phyloP scores from a whole-genome alignment of 2,888 invertebrate species.

The Meloe dianella region DNA sequence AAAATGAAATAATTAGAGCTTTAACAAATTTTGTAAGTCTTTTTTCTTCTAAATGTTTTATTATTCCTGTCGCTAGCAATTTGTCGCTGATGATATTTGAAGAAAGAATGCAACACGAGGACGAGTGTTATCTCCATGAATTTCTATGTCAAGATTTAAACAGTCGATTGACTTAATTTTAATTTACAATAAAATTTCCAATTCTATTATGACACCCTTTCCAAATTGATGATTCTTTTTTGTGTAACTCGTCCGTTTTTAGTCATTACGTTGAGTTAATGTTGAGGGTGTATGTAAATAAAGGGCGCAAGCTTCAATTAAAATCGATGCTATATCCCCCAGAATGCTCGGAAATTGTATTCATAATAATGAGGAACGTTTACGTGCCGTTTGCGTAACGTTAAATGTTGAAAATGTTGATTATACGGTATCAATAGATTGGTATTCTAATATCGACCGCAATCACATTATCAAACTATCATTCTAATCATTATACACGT shows the following conservation, averaged over 20 bases:
- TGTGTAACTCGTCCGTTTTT: background rate
- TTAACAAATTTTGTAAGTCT: background rate
- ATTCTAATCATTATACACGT: slow-evolving; percentile 48
- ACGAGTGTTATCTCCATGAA: background rate
- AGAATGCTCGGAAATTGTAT: slow-evolving; percentile 12
- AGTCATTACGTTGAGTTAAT: no score
- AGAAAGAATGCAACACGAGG: background rate
- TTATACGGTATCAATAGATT: slow-evolving; percentile 27
- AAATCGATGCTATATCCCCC: slow-evolving; percentile 10
- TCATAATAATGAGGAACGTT: slow-evolving; percentile 18
- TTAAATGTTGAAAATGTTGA: slow-evolving; percentile 38
- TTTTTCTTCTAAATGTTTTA: background rate
- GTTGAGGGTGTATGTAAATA: background rate
- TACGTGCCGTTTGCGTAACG: slow-evolving; percentile 38
- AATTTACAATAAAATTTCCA: no score
- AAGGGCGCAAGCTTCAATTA: slow-evolving; percentile 10
- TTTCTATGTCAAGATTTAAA: background rate
- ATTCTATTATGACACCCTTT: no score
- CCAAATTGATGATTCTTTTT: background rate
- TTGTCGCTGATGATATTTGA: background rate
- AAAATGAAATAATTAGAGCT: background rate
- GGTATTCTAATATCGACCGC: slow-evolving; percentile 42
- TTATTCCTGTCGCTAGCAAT: background rate
- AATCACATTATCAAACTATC: slow-evolving; percentile 54
- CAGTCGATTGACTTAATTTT: background rate